Conservation (phyloP, 2,797 vertebrate genomes). For the Chelonia mydas region DNA sequence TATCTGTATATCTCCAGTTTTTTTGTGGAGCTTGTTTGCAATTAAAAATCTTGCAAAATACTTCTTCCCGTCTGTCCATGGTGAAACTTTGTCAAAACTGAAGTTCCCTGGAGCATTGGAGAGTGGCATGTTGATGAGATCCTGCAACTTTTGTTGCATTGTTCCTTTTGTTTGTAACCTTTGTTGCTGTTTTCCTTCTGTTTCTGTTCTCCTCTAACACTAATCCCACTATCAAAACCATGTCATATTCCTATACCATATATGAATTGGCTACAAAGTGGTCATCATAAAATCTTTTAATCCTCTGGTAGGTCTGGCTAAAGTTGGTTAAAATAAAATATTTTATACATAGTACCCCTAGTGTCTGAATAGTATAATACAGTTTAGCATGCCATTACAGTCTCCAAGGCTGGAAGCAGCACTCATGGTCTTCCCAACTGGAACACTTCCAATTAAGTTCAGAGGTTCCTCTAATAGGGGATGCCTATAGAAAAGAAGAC, state of each 20-base stretch:
- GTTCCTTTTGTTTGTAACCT: too few relatives aligned
- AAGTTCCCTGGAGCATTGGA: too few relatives aligned
- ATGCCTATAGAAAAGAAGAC: not conserved
- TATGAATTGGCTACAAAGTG: not conserved
- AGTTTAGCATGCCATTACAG: not conserved
- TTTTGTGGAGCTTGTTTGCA: not conserved
- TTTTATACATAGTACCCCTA: not conserved
- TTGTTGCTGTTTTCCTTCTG: too few relatives aligned
- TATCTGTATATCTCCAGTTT: not conserved
- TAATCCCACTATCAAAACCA: not conserved
- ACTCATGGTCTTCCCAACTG: not conserved
- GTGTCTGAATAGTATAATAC: not conserved
- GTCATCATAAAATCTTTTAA: not conserved
- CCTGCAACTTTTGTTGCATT: too few relatives aligned
- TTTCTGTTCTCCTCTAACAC: not conserved
- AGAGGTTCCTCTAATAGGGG: not conserved
- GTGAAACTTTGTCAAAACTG: too few relatives aligned
- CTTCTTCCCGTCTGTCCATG: too few relatives aligned
- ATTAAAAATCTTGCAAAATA: not conserved
- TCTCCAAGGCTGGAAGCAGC: not conserved
- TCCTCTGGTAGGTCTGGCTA: not conserved
- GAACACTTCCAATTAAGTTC: not conserved
- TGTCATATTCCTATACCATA: not conserved
- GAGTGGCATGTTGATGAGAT: too few relatives aligned
- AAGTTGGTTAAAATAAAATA: not conserved